Evolutionary conservation across 2,888 invertebrate species (phyloP), one percentile per base, ranked within the genome.

Genomic region (Eumerus sabulonum): DNA sequence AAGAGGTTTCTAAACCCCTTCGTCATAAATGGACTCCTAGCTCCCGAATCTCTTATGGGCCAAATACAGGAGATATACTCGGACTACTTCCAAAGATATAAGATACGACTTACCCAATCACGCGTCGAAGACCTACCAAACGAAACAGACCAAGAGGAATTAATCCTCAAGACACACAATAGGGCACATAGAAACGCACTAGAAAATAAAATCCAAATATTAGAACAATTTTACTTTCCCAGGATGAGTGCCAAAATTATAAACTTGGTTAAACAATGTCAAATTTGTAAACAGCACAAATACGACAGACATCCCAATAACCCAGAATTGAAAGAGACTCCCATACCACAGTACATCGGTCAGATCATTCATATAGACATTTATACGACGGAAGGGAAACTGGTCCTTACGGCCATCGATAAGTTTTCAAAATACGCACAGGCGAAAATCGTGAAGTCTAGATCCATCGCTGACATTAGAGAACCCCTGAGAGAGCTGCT

Each of bases 371-470:
- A 73, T n/a, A 51, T 73, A 14, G 64, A 60, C 19, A 64, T 66
- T 44, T 66, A 66, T 11, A 44, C 47, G 13, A 74, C 67, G 14
- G 62, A 81, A 66, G 44, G 38, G 17, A 57, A 66, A 12, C 16
- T 56, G 4, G 71, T 74, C 1, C 44, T 79, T 1, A 74, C 74
- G 0, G 82, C 74, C 38, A 40, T 77, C 27, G 77, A 77, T 19
- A 82, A 82, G 63, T 74, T 82, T 16, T 62, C 74, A 0, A 77
- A 73, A 45, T 77, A 66, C 16, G 77, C 67, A 12, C 53, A 70
- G 44, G 60, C 35, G 1, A 68, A 36, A 35, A 12, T 45, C 18
- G 12, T 68, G 4, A 40, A 53, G 19, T 67, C 77, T 14, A 56
- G 59, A 36, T 35, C 72, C 1, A 63, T 53, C 1, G 63, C 62